A percentile compares a stretch with the other conserved stretches of the same genome.
phyloP scores from a whole-genome alignment of 2,797 vertebrate species.

The Nyctalus aviator region DNA sequence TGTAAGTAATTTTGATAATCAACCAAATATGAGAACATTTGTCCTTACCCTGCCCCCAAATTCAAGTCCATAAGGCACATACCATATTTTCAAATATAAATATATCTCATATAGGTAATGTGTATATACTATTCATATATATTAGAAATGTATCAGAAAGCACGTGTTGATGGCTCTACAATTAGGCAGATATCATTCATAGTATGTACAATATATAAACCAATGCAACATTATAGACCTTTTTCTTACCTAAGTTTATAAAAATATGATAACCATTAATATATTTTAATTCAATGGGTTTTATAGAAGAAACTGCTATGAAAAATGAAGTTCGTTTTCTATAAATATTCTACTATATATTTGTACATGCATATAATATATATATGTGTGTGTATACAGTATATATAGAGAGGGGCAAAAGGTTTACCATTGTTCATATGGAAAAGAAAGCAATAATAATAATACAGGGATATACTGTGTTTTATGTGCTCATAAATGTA shows the following conservation, averaged over 20 bases:
- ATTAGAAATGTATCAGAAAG: neutral
- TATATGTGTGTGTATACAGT: neutral
- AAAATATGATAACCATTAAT: neutral
- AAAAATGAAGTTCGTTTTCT: conserved; percentile 13
- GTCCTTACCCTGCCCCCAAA: neutral
- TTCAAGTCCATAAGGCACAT: neutral
- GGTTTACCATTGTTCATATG: neutral
- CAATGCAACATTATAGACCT: neutral
- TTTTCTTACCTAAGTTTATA: neutral
- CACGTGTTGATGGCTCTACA: neutral
- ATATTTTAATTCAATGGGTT: conserved; percentile 22
- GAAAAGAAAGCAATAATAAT: neutral
- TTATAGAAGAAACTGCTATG: neutral
- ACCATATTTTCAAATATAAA: neutral
- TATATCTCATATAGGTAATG: neutral
- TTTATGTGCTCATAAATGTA: neutral
- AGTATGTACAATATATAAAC: neutral
- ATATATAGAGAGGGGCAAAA: neutral
- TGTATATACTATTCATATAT: neutral
- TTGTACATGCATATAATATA: neutral
- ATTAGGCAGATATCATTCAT: neutral
- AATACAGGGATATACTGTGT: neutral
- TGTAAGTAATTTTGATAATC: neutral
- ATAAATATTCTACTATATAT: neutral
- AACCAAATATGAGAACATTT: neutral